A percentile compares a stretch with the other conserved stretches of the same genome.
Conservation (phyloP, 2,113 vertebrate genomes). For the Xenus cinereus region DNA sequence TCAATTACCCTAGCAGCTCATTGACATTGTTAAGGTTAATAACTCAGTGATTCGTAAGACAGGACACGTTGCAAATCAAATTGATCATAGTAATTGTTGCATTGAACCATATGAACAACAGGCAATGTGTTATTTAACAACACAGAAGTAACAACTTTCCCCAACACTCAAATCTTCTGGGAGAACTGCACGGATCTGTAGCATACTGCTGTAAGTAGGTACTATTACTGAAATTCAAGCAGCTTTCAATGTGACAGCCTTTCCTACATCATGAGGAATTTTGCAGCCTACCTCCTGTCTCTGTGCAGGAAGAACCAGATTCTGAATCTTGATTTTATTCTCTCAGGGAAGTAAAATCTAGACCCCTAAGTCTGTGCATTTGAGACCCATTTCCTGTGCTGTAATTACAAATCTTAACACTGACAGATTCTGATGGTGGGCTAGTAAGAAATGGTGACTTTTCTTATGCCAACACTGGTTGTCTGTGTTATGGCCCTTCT, state of each 20-base stretch:
- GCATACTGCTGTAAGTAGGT: background rate
- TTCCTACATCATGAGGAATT: background rate
- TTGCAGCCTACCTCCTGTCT: background rate
- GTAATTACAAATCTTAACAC: background rate
- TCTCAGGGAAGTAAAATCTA: background rate
- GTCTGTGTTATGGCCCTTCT: too few species aligned
- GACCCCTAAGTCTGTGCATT: background rate
- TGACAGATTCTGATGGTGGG: background rate
- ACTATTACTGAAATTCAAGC: background rate
- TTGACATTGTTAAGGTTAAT: conserved; percentile 62
- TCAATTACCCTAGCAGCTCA: conserved; percentile 27
- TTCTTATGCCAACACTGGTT: fast-evolving
- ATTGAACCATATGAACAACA: background rate
- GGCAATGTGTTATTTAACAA: background rate
- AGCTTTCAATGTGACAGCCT: background rate
- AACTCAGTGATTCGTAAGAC: conserved; percentile 2
- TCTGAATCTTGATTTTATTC: background rate
- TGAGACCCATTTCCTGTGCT: background rate
- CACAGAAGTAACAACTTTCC: background rate
- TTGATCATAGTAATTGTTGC: background rate
- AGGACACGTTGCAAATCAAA: background rate
- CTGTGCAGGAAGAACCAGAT: background rate
- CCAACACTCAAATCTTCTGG: fast-evolving
- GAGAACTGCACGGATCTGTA: background rate
- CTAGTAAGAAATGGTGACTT: fast-evolving